Conservation (phyloP, 1,140 invertebrate species). For the Zeugodacus cucurbitae region DNA sequence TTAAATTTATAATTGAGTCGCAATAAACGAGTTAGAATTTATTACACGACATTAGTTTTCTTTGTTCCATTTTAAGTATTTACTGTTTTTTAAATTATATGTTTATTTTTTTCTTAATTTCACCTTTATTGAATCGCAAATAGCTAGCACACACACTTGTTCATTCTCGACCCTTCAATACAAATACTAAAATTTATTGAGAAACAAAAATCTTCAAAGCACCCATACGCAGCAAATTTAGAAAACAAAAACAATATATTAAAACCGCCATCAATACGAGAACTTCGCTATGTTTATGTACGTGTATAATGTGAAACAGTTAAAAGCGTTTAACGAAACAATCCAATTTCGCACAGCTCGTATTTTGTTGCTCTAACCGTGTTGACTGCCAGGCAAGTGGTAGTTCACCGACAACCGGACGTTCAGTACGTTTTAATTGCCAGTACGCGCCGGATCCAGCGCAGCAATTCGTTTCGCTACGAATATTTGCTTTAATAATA, state of each 20-base stretch:
- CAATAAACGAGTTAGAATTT: no score
- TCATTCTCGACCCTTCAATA: not conserved
- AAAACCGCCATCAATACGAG: not conserved
- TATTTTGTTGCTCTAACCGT: not conserved
- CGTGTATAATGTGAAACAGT: not conserved
- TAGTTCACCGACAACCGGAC: not conserved
- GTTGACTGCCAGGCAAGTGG: not conserved
- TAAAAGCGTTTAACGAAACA: not conserved
- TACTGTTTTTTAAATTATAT: no score
- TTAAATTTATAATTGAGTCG: no score
- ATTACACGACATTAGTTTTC: no score
- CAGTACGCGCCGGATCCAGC: conserved; percentile 8
- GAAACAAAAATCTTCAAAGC: not conserved
- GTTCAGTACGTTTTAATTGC: conserved; percentile 27
- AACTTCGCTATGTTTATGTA: not conserved
- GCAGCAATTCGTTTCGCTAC: not conserved
- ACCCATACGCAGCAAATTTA: not conserved
- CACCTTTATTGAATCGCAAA: no score
- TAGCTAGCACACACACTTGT: not conserved
- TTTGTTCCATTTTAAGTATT: no score
- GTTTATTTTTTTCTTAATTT: no score
- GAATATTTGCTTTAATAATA: conserved; percentile 2
- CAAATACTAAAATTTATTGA: not conserved
- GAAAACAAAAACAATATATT: not conserved
- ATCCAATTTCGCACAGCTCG: not conserved